phyloP scores from a whole-genome alignment of 2,797 vertebrate species.

The Crotalus adamanteus region DNA sequence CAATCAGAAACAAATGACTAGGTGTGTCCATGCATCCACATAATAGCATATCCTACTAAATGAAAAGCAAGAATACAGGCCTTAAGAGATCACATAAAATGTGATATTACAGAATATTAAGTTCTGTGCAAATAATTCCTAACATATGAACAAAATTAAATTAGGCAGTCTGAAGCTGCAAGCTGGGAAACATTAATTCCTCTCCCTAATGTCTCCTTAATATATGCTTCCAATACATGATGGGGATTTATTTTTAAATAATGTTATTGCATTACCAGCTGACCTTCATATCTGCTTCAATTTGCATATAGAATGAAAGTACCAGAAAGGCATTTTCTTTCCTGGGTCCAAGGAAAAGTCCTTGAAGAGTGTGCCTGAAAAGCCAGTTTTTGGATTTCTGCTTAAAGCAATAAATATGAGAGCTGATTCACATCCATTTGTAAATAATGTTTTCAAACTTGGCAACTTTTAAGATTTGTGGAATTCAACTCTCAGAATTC shows the following conservation, averaged over 20 bases:
- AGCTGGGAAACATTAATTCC: slow-evolving; percentile 51
- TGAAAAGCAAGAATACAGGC: slow-evolving; percentile 46
- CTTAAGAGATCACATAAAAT: slow-evolving; percentile 48
- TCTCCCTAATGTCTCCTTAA: slow-evolving; percentile 50
- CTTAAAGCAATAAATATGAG: neutral
- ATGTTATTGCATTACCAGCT: slow-evolving; percentile 53
- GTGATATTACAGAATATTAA: slow-evolving; percentile 47
- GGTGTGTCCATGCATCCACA: slow-evolving; percentile 40
- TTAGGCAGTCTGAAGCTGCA: slow-evolving; percentile 48
- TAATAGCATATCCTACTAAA: slow-evolving; percentile 44
- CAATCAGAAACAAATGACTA: slow-evolving; percentile 43
- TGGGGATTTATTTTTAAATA: slow-evolving; percentile 59
- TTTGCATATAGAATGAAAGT: slow-evolving; percentile 50
- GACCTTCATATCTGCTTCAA: slow-evolving; percentile 40
- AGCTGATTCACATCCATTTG: neutral
- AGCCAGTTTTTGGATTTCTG: slow-evolving; percentile 3
- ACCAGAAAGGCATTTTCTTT: slow-evolving; percentile 20
- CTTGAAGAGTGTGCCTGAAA: slow-evolving; percentile 33
- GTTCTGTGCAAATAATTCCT: slow-evolving; percentile 46
- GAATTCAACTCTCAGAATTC: neutral
- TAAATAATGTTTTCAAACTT: neutral
- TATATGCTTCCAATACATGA: slow-evolving; percentile 35
- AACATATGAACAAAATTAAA: slow-evolving; percentile 60
- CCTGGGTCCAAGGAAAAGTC: neutral
- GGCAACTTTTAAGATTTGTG: neutral